Evolutionary conservation across 2,888 invertebrate genomes (phyloP), one percentile per base, ranked within the genome.

Genomic region (Shargacucullia verbasci): DNA sequence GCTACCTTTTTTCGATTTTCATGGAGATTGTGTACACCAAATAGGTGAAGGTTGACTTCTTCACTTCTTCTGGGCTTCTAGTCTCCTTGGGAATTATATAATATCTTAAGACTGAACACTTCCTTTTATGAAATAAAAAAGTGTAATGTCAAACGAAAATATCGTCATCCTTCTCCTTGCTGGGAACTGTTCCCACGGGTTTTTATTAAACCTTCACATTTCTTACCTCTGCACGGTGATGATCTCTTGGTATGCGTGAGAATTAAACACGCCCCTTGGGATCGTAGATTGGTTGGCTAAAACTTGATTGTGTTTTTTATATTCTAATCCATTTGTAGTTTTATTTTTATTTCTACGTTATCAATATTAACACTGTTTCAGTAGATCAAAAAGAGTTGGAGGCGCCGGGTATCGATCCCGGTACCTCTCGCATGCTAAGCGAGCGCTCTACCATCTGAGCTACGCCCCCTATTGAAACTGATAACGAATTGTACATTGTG

Each of bases 391-490:
- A 35, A 14, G 7, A 8, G 27, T 81, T 92, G 90, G 89, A 91
- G 90, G 91, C 90, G 91, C 90, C 89, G 90, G 90, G 90, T 91
- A 92, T 93, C 91, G 92, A 93, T 92, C 91, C 92, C 92, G 90
- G 92, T 92, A 92, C 92, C 90, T 92, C 92, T 94, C 92, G 78
- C 89, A 88, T 90, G 90, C 90, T 88, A 89, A 88, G 89, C 90
- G 88, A 90, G 90, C 90, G 89, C 87, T 88, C 86, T 88, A 87
- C 87, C 87, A 89, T 87, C 85, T 87, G 88, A 88, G 68, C 54
- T 70, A 48, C 63, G 70, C 55, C 48, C 49, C 40, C 49, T n/a
- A 39, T 39, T 48, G 10, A 13, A 4, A 14, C 11, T 5, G 10
- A 3, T 10, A 13, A 27, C 34, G 9, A 52, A 52, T 43, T 35